Evolutionary conservation across 2,797 vertebrate genomes (phyloP).

Genomic region (Hippopotamyrus pictus): DNA sequence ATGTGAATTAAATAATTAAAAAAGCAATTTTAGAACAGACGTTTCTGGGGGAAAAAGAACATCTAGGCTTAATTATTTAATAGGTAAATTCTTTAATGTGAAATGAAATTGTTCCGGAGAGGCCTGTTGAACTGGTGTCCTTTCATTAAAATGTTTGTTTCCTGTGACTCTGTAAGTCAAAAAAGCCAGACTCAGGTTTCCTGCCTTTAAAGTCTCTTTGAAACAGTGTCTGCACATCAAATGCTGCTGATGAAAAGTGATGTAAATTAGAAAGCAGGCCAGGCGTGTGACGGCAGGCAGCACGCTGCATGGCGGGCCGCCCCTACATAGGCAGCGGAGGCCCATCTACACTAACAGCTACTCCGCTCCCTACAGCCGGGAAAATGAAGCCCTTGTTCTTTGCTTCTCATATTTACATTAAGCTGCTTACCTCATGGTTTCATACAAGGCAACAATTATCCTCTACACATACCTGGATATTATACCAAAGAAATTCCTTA

Average conservation of each 20-base stretch:
- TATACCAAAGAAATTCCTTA: neutral
- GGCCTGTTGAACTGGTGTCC: neutral
- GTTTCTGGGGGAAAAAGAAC: neutral
- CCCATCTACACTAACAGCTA: neutral
- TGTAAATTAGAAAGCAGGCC: conserved; percentile 14
- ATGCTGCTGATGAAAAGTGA: conserved; percentile 6
- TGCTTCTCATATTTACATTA: neutral
- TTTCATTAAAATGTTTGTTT: conserved; percentile 9
- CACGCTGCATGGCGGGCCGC: neutral
- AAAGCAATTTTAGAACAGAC: neutral
- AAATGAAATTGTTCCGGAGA: neutral
- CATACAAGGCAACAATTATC: neutral
- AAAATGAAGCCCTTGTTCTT: conserved; percentile 5
- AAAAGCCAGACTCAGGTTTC: conserved; percentile 1
- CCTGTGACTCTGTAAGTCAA: neutral
- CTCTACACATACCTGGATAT: neutral
- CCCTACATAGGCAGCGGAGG: neutral
- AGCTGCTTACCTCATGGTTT: neutral
- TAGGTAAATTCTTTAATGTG: neutral
- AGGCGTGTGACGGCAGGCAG: neutral
- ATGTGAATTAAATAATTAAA: neutral
- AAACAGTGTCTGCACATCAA: conserved; percentile 18
- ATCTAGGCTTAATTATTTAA: neutral
- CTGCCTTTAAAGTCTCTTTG: conserved; percentile 6
- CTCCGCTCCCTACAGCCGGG: neutral